Conservation (phyloP, 2,113 vertebrate genomes). For the Nansenia antarctica region DNA sequence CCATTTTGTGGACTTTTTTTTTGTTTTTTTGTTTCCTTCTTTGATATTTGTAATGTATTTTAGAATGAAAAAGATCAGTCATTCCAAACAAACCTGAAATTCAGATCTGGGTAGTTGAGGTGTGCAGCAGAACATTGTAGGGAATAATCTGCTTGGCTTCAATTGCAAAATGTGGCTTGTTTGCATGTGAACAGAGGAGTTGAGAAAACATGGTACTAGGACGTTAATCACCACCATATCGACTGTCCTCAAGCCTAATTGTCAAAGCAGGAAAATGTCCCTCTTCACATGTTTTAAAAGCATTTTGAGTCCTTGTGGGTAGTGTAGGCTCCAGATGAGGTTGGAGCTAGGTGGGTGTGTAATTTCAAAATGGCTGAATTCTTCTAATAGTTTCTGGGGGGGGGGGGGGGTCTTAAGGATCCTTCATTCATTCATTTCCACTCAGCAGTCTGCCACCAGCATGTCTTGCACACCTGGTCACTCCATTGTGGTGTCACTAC, state of each 20-base stretch:
- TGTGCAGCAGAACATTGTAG: slow-evolving; percentile 25
- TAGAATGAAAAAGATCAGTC: slow-evolving; percentile 55
- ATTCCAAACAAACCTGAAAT: slow-evolving; percentile 63
- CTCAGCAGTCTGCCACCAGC: slow-evolving; percentile 61
- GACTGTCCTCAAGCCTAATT: no score
- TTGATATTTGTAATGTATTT: slow-evolving; percentile 59
- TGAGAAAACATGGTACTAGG: neutral
- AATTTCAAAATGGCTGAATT: neutral
- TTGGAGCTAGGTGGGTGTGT: slow-evolving; percentile 9
- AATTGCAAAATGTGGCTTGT: slow-evolving; percentile 10
- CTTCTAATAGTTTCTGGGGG: slow-evolving; percentile 29
- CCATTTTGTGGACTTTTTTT: slow-evolving; percentile 69
- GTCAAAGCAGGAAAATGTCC: neutral
- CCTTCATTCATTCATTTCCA: slow-evolving; percentile 31
- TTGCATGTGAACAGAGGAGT: slow-evolving; percentile 17
- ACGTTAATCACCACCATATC: neutral
- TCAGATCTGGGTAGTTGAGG: slow-evolving; percentile 38
- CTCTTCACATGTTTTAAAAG: slow-evolving; percentile 3
- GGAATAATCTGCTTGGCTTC: slow-evolving; percentile 4
- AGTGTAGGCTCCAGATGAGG: slow-evolving; percentile 12
- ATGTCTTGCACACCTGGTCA: slow-evolving; percentile 31
- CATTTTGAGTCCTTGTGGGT: slow-evolving; percentile 18
- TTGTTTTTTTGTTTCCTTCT: slow-evolving; percentile 45
- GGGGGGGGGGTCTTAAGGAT: slow-evolving; percentile 22
- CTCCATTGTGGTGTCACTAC: slow-evolving; percentile 21